Conservation (phyloP, 2,113 vertebrate genomes). For the Peromyscus polionotus region DNA sequence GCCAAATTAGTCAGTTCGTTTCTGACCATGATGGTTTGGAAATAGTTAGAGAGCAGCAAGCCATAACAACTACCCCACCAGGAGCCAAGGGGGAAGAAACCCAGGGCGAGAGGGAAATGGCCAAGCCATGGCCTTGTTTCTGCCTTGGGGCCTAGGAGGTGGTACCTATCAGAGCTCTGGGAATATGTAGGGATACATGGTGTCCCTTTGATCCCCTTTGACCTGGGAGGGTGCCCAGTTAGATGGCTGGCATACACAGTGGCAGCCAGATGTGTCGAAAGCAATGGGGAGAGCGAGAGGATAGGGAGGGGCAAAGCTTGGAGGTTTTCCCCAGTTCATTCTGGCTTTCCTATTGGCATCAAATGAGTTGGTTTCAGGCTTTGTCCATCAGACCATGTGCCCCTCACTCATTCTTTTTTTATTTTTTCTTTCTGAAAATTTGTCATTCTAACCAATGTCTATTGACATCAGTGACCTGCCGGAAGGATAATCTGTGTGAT, state of each 20-base stretch:
- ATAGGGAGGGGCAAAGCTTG: slow-evolving; percentile 78
- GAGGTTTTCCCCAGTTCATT: slow-evolving; percentile 84
- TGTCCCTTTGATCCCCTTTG: slow-evolving; percentile 64
- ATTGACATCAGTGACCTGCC: slow-evolving; percentile 50
- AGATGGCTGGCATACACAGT: slow-evolving; percentile 80
- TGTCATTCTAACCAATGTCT: slow-evolving; percentile 68
- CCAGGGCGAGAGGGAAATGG: slow-evolving; percentile 15
- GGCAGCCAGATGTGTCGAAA: slow-evolving; percentile 79
- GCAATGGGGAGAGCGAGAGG: slow-evolving; percentile 79
- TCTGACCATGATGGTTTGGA: slow-evolving; percentile 53
- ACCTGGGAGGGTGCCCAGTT: slow-evolving; percentile 68
- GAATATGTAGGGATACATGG: slow-evolving; percentile 47
- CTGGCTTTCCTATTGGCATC: slow-evolving; percentile 80
- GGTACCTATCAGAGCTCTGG: neutral
- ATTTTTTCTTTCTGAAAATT: slow-evolving; percentile 70
- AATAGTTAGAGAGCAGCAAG: slow-evolving; percentile 67
- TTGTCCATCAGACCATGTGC: slow-evolving; percentile 73
- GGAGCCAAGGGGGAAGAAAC: slow-evolving; percentile 55
- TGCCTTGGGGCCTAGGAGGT: slow-evolving; percentile 50
- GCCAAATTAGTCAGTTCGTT: slow-evolving; percentile 42
- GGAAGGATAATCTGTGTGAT: slow-evolving; percentile 58
- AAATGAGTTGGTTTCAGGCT: slow-evolving; percentile 77
- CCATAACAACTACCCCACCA: slow-evolving; percentile 71
- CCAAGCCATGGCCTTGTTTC: neutral
- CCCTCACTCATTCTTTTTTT: slow-evolving; percentile 68